Base-by-base conservation (phyloP, 1,140 invertebrate genomes). In the Caenorhabditis remanei region DNA sequence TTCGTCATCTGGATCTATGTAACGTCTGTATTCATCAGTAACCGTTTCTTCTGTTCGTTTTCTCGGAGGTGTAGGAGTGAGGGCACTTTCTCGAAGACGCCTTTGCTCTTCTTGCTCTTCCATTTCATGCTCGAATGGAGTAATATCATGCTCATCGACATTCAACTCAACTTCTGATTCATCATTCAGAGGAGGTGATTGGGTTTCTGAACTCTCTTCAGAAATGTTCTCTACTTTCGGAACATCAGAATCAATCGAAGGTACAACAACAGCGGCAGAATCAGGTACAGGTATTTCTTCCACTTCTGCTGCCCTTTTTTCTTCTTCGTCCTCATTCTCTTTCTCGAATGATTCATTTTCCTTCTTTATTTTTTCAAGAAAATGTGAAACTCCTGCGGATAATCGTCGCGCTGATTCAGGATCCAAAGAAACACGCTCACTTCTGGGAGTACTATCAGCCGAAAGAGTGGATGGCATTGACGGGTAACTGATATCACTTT, bases 71-170 rank as follows among this genome's bases (percentile, higher is more conserved):
- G 65, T 71, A 9, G 65, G 65, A 8, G 65, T 71, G 6, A n/a
- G 7, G 6, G 19, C 41, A 41, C 8, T 53, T 53, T 24, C 46
- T 9, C 71, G 46, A 11, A 79, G 71, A 11, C 13, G 1, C 24
- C 40, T 21, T 13, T 48, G 71, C n/a, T 79, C 71, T 50, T 79
- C 46, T 13, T 79, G 43, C 40, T 79, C 71, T 24, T 79, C 71
- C 21, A 50, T 79, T 79, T 79, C 71, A 79, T 79, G 71, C 24
- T 79, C 71, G 14, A 79, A 79, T 50, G 50, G 71, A 13, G 71
- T 79, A 13, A 9, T n/a, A 50, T 79, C 71, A 14, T 46, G 40
- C 43, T 71, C 63, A 40, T 40, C 24, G 1, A 65, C 16, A 46
- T 71, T 46, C n/a, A 71, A 7, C n/a, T 71, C 41, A 19, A 71